phyloP scores from a whole-genome alignment of 2,113 vertebrate species.

The Gambusia affinis region DNA sequence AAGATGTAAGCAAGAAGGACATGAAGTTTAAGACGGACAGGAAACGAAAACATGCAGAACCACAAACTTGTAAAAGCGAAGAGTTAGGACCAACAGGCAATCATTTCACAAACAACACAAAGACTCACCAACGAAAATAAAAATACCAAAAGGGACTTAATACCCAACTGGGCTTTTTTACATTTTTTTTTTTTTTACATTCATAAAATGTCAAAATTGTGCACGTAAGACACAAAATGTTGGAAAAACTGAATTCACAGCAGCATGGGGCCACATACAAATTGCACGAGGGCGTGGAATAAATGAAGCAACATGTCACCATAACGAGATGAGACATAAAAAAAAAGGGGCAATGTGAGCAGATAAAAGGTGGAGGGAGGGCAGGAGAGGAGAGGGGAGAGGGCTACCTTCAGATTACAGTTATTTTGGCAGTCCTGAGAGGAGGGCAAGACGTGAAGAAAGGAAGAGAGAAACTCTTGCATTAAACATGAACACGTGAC shows the following conservation, averaged over 20 bases:
- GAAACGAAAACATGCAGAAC: conserved; percentile 17
- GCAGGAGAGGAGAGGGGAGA: conserved; percentile 22
- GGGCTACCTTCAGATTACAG: conserved; percentile 83
- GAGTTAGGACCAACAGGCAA: conserved; percentile 48
- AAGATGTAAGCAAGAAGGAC: conserved; percentile 4
- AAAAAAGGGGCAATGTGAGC: conserved; percentile 12
- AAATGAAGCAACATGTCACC: conserved; percentile 29
- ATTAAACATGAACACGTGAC: conserved; percentile 67
- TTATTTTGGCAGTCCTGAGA: conserved; percentile 83
- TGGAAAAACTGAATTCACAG: conserved; percentile 60
- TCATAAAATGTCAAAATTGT: neutral
- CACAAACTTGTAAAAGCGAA: neutral
- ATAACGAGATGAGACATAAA: conserved; percentile 29
- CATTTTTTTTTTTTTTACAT: neutral
- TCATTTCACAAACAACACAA: conserved; percentile 21
- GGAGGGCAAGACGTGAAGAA: conserved; percentile 64
- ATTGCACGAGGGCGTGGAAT: conserved; percentile 32
- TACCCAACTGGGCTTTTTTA: neutral
- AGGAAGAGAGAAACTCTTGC: conserved; percentile 72
- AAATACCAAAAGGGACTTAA: neutral
- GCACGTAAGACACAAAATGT: conserved; percentile 32
- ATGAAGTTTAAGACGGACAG: conserved; percentile 12
- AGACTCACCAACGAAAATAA: conserved; percentile 1
- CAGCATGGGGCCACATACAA: conserved; percentile 44
- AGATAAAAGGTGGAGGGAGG: conserved; percentile 8